Evolutionary conservation across 2,888 invertebrate species (phyloP).

Genomic region (Diachrysia chrysitis): DNA sequence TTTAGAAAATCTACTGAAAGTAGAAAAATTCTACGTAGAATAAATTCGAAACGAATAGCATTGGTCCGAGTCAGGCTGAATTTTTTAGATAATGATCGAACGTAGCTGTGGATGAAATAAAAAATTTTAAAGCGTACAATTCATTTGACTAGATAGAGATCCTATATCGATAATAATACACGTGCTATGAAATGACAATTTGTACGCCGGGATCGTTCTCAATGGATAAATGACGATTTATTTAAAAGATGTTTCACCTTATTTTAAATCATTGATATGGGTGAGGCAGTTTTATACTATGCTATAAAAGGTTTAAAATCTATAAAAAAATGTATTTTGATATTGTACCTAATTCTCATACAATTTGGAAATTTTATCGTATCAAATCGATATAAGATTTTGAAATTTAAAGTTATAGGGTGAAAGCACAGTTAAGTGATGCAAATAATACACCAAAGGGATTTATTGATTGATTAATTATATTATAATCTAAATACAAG

Average conservation of each 20-base stretch:
- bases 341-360: not conserved
- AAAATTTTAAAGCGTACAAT: constrained; percentile 36
- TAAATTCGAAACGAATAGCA: constrained; percentile 78
- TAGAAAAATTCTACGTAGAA: constrained; percentile 73
- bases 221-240: not conserved
- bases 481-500: constrained; percentile 35
- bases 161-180: constrained; percentile 52
- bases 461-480: constrained; percentile 12
- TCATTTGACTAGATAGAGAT: constrained; percentile 30
- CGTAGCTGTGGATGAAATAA: constrained; percentile 33
- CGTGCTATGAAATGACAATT: not conserved
- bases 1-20: constrained; percentile 64
- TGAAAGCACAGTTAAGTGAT: constrained; percentile 23
- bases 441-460: constrained; percentile 13
- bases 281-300: not conserved
- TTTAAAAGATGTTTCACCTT: not conserved
- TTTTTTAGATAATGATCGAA: constrained; percentile 43
- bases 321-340: no score
- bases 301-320: not conserved
- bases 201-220: not conserved
- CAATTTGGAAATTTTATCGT: constrained; percentile 5
- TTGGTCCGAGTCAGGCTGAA: constrained; percentile 80
- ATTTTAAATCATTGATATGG: constrained; percentile 7
- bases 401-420: constrained; percentile 10
- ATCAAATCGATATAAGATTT: constrained; percentile 58